These are phyloP conservation scores for Musca vetustissima DNA, from an alignment of 1,140 invertebrate genomes.

Conservation along the genomic window DNA sequence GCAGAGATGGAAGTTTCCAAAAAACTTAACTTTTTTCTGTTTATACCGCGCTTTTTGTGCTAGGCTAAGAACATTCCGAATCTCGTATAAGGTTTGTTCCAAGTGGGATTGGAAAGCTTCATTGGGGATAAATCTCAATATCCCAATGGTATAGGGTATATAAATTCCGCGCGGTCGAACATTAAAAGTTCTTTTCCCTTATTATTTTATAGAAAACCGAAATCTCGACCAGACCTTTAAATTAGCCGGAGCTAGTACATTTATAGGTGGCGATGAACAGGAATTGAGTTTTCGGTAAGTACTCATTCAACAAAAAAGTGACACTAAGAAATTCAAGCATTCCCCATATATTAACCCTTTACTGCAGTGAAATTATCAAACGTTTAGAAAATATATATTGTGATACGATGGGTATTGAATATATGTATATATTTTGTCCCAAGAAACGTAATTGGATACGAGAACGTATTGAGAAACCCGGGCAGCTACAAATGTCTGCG, in stretches of 20 bases:
- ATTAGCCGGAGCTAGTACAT: conserved; percentile 36
- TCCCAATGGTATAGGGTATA: background rate
- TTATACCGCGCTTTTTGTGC: no score
- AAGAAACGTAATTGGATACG: conserved; percentile 80
- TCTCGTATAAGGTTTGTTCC: no score
- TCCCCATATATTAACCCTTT: background rate
- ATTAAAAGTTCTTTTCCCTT: background rate
- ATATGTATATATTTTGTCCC: conserved; percentile 82
- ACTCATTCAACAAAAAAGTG: no score
- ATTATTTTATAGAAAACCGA: conserved; percentile 17
- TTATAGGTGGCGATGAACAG: conserved; percentile 39
- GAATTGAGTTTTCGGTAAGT: conserved; percentile 36
- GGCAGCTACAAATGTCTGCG: conserved; percentile 24
- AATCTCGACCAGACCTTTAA: conserved; percentile 44
- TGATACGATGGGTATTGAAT: conserved; percentile 77
- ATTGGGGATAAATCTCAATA: no score
- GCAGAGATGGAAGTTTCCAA: no score
- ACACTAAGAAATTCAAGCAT: background rate
- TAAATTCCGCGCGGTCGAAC: background rate
- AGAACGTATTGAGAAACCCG: conserved; percentile 76
- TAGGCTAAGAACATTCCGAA: no score
- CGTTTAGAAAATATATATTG: conserved; percentile 74
- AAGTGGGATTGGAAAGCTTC: no score
- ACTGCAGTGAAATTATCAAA: conserved; percentile 71
- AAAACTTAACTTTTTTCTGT: no score